Base-by-base conservation (phyloP, 2,113 vertebrate species). In the Natator depressus region DNA sequence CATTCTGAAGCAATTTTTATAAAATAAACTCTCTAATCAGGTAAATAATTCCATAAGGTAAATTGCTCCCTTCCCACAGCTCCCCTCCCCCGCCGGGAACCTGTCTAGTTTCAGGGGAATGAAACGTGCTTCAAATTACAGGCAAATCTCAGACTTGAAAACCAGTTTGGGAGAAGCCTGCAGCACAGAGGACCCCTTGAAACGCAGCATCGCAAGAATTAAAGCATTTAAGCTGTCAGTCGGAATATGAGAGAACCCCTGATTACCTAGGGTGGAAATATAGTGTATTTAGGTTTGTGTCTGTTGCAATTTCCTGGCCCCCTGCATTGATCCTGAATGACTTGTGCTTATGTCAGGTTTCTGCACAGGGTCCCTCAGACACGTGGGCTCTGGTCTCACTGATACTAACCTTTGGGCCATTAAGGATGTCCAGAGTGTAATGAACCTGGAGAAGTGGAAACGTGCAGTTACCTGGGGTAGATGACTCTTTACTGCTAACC, bases 21-120 rank as follows among this genome's bases (percentile, higher is more conserved):
- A 98, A 98, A 98, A 98, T 99, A 98, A 99, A 99, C 99, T 99
- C 98, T 98, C 98, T 99, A 99, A 99, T 99, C 99, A 99, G 98
- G 99, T 99, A 98, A 98, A 98, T 98, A 98, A 99, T 97, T 96
- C 98, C 94, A 94, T 97, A 97, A 93, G 97, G 97, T 97, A 99
- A 99, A 99, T 98, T 98, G 98, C 98, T 99, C 99, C 99, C 98
- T 97, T 98, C 98, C 99, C 98, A 96, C 98, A 98, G 98, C 93
- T 96, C 97, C 97, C 97, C 94, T 96, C 98, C 98, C 98, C 98
- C 98, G 90, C 98, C 92, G 80, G 97, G 97, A 98, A 98, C 99
- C 98, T 99, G 98, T 97, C 98, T 98, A 98, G 98, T 98, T 98
- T 98, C 98, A 98, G 91, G 96, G 97, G 97, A 98, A 96, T 96